Evolutionary conservation across 2,113 vertebrate species (phyloP).

Genomic region (Pyrgilauda ruficollis): DNA sequence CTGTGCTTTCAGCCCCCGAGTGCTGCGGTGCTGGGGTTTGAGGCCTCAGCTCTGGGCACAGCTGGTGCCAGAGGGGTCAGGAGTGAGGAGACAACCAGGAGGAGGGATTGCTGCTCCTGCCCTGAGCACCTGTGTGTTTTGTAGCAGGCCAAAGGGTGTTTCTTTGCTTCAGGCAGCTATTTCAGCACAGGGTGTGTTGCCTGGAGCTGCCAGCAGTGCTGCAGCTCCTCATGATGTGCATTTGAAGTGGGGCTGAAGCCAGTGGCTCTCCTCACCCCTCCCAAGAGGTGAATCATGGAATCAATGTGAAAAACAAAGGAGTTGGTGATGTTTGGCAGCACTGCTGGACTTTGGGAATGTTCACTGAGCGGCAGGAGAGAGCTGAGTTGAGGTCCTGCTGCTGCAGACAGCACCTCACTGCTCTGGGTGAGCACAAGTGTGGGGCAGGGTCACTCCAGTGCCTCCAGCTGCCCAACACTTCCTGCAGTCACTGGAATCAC

Average conservation of each 20-base stretch:
- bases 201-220: fast-evolving
- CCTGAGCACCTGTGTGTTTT: fast-evolving
- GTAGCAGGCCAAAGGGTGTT: neutral
- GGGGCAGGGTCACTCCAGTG: neutral
- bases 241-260: neutral
- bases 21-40: fast-evolving
- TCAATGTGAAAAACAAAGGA: neutral
- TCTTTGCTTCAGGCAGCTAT: neutral
- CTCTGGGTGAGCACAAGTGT: neutral
- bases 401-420: fast-evolving
- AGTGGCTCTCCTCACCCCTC: neutral
- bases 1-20: neutral
- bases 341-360: neutral
- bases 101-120: fast-evolving
- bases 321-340: fast-evolving
- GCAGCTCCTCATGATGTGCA: neutral
- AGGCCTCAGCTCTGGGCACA: neutral
- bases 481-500: neutral
- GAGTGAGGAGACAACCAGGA: neutral
- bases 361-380: neutral
- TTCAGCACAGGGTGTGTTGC: neutral
- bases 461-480: neutral
- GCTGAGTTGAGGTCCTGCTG: fast-evolving
- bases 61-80: fast-evolving
- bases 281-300: neutral